A percentile compares a stretch with the other conserved stretches of the same genome.
phyloP scores from a whole-genome alignment of 2,797 vertebrate species.

The Lithobates sylvaticus region DNA sequence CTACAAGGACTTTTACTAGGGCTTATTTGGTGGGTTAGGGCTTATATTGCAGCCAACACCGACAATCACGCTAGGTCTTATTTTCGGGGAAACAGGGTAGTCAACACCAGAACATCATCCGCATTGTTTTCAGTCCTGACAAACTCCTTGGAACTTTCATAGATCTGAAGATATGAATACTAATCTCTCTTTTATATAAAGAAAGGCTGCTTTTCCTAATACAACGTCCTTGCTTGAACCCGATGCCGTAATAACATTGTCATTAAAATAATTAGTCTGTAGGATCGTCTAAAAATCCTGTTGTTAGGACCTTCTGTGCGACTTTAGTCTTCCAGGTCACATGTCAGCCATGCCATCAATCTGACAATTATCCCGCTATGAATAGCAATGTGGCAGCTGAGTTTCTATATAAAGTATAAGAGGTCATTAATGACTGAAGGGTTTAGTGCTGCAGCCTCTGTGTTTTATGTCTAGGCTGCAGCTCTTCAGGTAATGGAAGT shows the following conservation, averaged over 20 bases:
- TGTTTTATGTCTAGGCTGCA: neutral
- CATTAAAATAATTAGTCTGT: neutral
- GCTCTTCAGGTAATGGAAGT: neutral
- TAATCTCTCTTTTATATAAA: neutral
- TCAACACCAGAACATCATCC: too few relatives aligned
- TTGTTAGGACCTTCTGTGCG: neutral
- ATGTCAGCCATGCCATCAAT: neutral
- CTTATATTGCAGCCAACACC: too few relatives aligned
- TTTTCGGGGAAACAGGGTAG: too few relatives aligned
- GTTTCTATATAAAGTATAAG: neutral
- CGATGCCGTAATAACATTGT: neutral
- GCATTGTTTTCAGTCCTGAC: too few relatives aligned
- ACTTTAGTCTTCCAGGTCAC: neutral
- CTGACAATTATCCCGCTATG: neutral
- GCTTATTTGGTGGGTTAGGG: too few relatives aligned
- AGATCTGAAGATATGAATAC: too few relatives aligned
- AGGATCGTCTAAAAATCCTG: neutral
- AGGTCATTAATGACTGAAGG: neutral
- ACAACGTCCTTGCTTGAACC: neutral
- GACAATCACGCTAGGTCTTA: too few relatives aligned
- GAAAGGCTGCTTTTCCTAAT: neutral
- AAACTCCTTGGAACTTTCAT: too few relatives aligned
- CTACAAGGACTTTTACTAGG: too few relatives aligned
- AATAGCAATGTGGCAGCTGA: neutral
- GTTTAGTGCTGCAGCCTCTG: neutral